Evolutionary conservation across 2,888 invertebrate species (phyloP).

Genomic region (Byasa hedistus): DNA sequence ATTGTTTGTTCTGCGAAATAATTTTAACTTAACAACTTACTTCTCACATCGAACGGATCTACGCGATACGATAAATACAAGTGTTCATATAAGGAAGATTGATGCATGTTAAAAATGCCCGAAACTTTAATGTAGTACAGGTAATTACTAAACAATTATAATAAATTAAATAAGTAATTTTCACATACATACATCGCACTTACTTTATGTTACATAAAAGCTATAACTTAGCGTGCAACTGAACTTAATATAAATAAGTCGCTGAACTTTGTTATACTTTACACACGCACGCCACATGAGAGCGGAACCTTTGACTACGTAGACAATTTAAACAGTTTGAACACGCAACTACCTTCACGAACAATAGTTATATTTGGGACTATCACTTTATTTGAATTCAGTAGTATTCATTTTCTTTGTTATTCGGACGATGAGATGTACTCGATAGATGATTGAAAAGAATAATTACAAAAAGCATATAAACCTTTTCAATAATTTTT

Average conservation of each 20-base stretch:
- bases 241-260: conserved; percentile 1
- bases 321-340: conserved; percentile 1
- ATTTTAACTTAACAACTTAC: neutral
- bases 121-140: neutral
- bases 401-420: neutral
- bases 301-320: conserved; percentile 2
- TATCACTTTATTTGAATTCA: neutral
- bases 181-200: neutral
- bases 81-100: conserved; percentile 1
- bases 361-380: neutral
- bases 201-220: neutral
- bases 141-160: neutral
- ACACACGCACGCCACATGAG: conserved; percentile 9
- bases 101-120: neutral
- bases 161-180: neutral
- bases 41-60: neutral
- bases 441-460: no score
- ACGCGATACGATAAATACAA: no score
- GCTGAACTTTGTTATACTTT: conserved; percentile 12
- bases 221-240: neutral
- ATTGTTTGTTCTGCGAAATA: neutral
- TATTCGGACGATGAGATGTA: no score
- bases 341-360: conserved; percentile 26
- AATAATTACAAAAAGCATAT: no score
- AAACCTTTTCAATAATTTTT: no score